These are phyloP conservation scores for Mythimna pallens DNA, from an alignment of 2,888 invertebrate species.

Conservation along the genomic window DNA sequence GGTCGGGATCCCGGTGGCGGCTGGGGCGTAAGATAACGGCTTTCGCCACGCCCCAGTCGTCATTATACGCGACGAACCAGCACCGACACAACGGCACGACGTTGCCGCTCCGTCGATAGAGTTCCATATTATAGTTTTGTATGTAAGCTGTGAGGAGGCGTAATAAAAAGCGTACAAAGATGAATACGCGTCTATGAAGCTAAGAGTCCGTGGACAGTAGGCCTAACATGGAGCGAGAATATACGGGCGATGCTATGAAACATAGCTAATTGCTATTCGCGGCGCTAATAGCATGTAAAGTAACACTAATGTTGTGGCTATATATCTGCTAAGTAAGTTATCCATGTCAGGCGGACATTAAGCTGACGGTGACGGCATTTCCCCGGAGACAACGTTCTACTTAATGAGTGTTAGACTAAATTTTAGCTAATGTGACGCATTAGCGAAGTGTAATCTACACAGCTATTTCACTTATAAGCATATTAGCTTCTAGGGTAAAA, in stretches of 20 bases:
- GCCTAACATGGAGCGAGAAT: background rate
- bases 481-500: slow-evolving; percentile 17
- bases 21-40: too few relatives aligned
- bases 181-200: too few relatives aligned
- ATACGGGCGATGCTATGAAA: slow-evolving; percentile 1
- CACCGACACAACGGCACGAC: too few relatives aligned
- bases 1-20: too few relatives aligned
- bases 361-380: slow-evolving; percentile 38
- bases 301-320: slow-evolving; percentile 25
- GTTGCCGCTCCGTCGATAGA: too few relatives aligned
- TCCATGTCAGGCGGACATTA: slow-evolving; percentile 28
- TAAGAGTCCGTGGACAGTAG: too few relatives aligned
- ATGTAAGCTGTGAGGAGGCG: too few relatives aligned
- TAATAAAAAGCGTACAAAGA: too few relatives aligned
- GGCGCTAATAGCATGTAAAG: slow-evolving; percentile 41
- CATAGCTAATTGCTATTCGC: slow-evolving; percentile 27
- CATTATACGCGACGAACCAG: too few relatives aligned
- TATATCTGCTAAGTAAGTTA: slow-evolving; percentile 40
- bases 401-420: slow-evolving; percentile 41
- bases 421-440: slow-evolving; percentile 34
- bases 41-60: too few relatives aligned
- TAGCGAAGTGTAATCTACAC: background rate
- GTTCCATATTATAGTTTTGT: too few relatives aligned
- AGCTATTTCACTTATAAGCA: slow-evolving; percentile 1
- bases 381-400: slow-evolving; percentile 33